phyloP scores from a whole-genome alignment of 1,140 invertebrate species.

The Asobara japonica region DNA sequence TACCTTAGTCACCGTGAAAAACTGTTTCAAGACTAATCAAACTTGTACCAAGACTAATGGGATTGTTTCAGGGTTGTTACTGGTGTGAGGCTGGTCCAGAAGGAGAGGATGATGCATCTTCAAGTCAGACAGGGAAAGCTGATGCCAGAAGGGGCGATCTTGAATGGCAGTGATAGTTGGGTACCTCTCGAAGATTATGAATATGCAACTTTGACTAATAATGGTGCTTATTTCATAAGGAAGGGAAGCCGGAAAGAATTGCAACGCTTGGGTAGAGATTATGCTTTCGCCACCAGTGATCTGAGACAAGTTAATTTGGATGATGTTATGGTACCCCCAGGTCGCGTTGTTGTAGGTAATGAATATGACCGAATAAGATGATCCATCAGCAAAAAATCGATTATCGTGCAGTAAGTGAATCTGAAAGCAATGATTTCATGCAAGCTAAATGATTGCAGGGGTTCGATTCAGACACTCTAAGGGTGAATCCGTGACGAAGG shows the following conservation, averaged over 20 bases:
- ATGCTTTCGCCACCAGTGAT: neutral
- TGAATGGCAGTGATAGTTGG: neutral
- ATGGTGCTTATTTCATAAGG: neutral
- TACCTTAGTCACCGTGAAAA: no score
- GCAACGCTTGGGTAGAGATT: neutral
- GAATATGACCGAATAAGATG: neutral
- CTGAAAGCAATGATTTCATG: no score
- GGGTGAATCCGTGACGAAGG: neutral
- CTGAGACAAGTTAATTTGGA: neutral
- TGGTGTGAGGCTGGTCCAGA: neutral
- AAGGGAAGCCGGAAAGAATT: neutral
- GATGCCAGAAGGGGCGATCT: neutral
- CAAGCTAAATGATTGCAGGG: no score
- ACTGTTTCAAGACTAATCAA: no score
- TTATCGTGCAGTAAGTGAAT: no score
- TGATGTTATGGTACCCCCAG: neutral
- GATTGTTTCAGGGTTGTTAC: slow-evolving; percentile 14
- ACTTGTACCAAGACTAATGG: neutral
- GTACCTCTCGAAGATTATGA: neutral
- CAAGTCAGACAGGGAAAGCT: neutral
- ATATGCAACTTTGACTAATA: neutral
- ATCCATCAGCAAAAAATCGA: no score
- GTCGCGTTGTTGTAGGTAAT: neutral
- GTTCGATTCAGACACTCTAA: neutral
- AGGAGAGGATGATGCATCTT: neutral